phyloP scores from a whole-genome alignment of 2,888 invertebrate genomes.

The Drosophila siamana region DNA sequence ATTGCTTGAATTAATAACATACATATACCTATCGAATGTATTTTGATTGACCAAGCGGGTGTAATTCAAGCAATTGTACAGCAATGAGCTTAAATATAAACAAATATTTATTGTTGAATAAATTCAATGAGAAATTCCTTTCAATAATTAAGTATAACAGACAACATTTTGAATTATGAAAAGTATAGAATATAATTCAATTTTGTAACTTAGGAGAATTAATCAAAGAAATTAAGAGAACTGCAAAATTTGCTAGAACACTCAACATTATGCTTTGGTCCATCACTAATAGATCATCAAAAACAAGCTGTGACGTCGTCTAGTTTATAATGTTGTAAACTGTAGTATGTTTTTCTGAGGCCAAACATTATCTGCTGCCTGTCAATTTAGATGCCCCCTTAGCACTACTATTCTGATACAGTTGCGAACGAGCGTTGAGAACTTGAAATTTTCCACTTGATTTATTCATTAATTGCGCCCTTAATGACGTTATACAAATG shows the following conservation, averaged over 20 bases:
- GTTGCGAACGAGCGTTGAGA: conserved; percentile 36
- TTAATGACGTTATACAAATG: conserved; percentile 27
- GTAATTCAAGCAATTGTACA: not conserved
- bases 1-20: not conserved
- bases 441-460: conserved; percentile 66
- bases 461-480: conserved; percentile 54
- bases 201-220: no score
- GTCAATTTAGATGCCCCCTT: conserved; percentile 22
- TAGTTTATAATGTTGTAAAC: not conserved
- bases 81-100: not conserved
- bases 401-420: conserved; percentile 12
- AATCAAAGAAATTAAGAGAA: no score
- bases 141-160: no score
- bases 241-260: not conserved
- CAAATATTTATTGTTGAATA: not conserved
- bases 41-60: not conserved
- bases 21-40: not conserved
- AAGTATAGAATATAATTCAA: no score
- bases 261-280: not conserved
- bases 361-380: conserved; percentile 13
- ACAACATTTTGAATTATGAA: no score
- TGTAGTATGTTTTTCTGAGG: not conserved
- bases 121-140: not conserved
- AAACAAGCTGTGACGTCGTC: conserved; percentile 1
- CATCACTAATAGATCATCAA: not conserved